Conservation (phyloP, 2,888 invertebrate genomes). For the Melanostoma mellinum region DNA sequence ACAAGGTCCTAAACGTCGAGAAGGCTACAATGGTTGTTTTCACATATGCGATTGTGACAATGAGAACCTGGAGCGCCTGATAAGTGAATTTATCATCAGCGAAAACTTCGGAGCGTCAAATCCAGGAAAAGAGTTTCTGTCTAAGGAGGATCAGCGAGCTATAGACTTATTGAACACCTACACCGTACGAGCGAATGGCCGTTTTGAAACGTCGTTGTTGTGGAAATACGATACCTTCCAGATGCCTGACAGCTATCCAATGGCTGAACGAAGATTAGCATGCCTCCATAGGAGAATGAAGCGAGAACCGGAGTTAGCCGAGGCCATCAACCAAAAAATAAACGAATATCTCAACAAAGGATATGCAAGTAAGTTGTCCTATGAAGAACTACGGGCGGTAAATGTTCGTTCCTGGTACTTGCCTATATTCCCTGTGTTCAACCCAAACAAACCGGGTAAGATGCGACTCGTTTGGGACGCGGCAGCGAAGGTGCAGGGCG, state of each 20-base stretch:
- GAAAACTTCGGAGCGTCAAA: not conserved
- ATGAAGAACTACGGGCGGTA: not conserved
- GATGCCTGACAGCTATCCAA: slow-evolving; percentile 17
- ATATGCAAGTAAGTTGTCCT: slow-evolving; percentile 3
- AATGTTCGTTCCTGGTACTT: not conserved
- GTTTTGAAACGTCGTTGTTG: too few relatives aligned
- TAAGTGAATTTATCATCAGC: not conserved
- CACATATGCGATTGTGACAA: slow-evolving; percentile 2
- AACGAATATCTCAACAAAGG: slow-evolving; percentile 11
- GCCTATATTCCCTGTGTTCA: too few relatives aligned
- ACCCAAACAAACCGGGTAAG: slow-evolving; percentile 5
- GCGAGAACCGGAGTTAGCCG: not conserved
- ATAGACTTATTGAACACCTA: too few relatives aligned
- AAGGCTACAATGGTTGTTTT: too few relatives aligned
- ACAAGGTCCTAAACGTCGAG: not conserved
- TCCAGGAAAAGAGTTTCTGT: not conserved
- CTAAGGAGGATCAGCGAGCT: not conserved
- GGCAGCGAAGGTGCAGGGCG: slow-evolving; percentile 4
- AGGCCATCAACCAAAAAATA: not conserved
- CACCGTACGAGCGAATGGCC: too few relatives aligned
- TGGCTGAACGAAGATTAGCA: slow-evolving; percentile 1
- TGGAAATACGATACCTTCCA: too few relatives aligned
- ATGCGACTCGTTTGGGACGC: slow-evolving; percentile 9
- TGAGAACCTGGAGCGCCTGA: not conserved
- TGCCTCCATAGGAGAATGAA: slow-evolving; percentile 7